A percentile compares a stretch with the other conserved stretches of the same genome.
Conservation (phyloP, 2,888 invertebrate species). For the Coecobrya sp. region DNA sequence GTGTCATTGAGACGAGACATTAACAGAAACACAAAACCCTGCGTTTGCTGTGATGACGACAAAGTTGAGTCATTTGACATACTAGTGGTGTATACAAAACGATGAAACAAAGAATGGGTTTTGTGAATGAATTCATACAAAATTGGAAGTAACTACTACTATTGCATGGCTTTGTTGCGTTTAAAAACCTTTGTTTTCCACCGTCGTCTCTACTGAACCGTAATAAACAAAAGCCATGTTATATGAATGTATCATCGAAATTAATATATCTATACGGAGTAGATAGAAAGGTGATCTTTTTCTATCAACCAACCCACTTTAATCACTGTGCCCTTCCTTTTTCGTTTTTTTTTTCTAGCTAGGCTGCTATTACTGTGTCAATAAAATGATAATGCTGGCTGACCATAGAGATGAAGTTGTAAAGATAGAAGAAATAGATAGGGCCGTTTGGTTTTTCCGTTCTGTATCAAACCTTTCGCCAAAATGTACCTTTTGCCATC, state of each 20-base stretch:
- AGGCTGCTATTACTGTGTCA: constrained; percentile 66
- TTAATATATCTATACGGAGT: too few species aligned
- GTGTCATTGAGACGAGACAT: too few species aligned
- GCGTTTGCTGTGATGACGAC: too few species aligned
- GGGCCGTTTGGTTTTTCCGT: background rate
- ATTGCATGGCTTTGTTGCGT: background rate
- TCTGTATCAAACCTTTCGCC: background rate
- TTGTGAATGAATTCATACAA: background rate
- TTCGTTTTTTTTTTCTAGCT: constrained; percentile 60
- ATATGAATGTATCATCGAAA: too few species aligned
- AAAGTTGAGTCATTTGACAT: too few species aligned
- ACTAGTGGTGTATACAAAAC: too few species aligned
- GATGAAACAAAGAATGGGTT: background rate
- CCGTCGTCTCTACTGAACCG: too few species aligned
- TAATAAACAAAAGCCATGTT: background rate
- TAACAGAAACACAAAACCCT: too few species aligned
- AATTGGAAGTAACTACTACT: background rate
- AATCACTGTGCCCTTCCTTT: constrained; percentile 74
- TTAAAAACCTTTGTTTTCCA: background rate
- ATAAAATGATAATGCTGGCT: constrained; percentile 36
- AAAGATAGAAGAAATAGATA: background rate
- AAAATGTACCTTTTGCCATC: background rate
- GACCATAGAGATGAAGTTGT: constrained; percentile 27
- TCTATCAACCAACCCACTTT: constrained; percentile 62
- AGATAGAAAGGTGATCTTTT: constrained; percentile 51